Evolutionary conservation across 2,888 invertebrate genomes (phyloP), one percentile per base, ranked within the genome.

Genomic region (Lamellibrachia satsuma): DNA sequence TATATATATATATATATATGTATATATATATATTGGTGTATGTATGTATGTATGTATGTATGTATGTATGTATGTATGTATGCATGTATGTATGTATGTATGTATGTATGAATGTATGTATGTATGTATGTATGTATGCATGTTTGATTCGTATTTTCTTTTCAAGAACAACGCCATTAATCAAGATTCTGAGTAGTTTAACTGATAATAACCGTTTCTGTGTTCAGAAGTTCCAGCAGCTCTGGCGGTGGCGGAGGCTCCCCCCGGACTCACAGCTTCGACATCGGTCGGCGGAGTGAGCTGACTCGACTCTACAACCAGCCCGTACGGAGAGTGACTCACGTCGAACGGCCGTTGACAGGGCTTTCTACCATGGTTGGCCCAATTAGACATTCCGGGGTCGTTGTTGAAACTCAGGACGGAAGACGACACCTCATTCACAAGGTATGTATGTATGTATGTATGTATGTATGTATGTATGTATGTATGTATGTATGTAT

Each of bases 251-350:
- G 60, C 4, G 60, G 60, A 60, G 60, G 60, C 60, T 60, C 60
- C 60, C 15, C 60, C 0, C 60, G 60, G 60, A 60, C 60, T 60
- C 75, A 75, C 75, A 75, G 75, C 75, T 75, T 75, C 75, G 75
- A 75, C 22, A 75, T 75, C 75, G 75, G 75, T n/a, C 75, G 75
- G n/a, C 75, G 15, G 75, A 75, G 75, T 15, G 75, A 75, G 75
- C 75, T 75, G 4, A 75, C 75, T 1, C 75, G 75, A 22, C 91
- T 91, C 52, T 91, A 91, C 91, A 91, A 91, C 91, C 91, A 91
- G 91, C 91, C 52, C 52, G 91, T 91, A 52, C 51, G 52, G 8
- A 51, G 52, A 11, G 91, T 91, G 91, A 52, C 51, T 15, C 91
- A 52, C 91, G 91, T 91, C 52, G 52, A 91, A 7, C 91, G 91